Evolutionary conservation across 2,888 invertebrate species (phyloP), one percentile per base, ranked within the genome.

Genomic region (Bruchidius siliquastri): DNA sequence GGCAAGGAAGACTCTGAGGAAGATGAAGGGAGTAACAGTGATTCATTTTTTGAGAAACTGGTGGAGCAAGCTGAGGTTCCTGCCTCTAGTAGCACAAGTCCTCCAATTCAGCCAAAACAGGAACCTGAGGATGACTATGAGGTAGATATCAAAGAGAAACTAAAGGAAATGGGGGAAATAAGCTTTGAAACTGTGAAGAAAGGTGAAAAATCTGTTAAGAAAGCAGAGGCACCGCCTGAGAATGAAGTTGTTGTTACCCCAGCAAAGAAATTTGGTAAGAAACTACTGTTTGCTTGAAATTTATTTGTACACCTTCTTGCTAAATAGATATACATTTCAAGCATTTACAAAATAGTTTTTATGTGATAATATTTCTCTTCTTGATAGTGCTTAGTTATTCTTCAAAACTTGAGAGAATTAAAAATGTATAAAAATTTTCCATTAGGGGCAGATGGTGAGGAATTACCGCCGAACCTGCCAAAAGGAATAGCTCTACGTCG

Each of bases 171-270:
- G 90, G 90, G 90, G 66, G 87, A 86, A 78, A 85, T 87, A 68
- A 87, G 86, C 75, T 86, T 87, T 77, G 86, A 87, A 78, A 87
- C 87, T 0, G 87, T 87, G 0, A 87, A 87, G 76, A 87, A 87
- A 76, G 85, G 85, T 2, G 87, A 87, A 72, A 85, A 85, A 74
- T 83, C 85, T 3, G 68, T 68, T 20, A 85, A 85, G 78, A 85
- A 86, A 76, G 78, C 82, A 68, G 84, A 84, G 76, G 78, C 79
- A 82, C 90, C 74, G 91, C 92, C 86, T 89, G 96, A 86, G 89
- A 96, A 77, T 90, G 94, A 83, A 94, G 96, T 86, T 92, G 96
- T 83, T 89, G 97, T 81, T 93, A 96, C 88, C 94, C 82, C 85
- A 8, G 83, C 85, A 8, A 85, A 85, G 75, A 86, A 86, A 77